Evolutionary conservation across 2,797 vertebrate genomes (phyloP).

Genomic region (Coranthus polyacanthus): DNA sequence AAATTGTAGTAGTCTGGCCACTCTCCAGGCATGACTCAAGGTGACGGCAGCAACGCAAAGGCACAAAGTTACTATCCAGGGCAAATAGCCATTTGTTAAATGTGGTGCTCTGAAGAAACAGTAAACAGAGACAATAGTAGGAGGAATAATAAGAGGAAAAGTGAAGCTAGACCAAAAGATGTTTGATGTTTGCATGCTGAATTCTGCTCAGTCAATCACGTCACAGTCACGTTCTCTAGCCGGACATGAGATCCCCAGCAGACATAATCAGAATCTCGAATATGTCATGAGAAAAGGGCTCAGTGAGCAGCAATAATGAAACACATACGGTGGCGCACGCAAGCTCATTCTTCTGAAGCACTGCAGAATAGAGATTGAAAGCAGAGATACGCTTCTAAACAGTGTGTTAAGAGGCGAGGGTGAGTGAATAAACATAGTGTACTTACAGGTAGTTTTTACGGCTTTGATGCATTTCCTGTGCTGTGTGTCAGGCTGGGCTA

Average conservation of each 20-base stretch:
- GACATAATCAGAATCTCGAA: slow-evolving; percentile 56
- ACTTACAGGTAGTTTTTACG: slow-evolving; percentile 22
- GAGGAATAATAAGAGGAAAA: slow-evolving; percentile 25
- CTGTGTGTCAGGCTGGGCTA: slow-evolving; percentile 21
- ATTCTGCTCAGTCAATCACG: slow-evolving; percentile 39
- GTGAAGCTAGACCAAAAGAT: slow-evolving; percentile 17
- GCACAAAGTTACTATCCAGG: slow-evolving; percentile 71
- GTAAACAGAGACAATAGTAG: slow-evolving; percentile 47
- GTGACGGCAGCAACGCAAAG: slow-evolving; percentile 76
- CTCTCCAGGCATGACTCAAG: slow-evolving; percentile 84
- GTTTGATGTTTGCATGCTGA: slow-evolving; percentile 21
- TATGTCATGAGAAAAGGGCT: slow-evolving; percentile 38
- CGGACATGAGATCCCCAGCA: slow-evolving; percentile 43
- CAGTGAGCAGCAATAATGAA: slow-evolving; percentile 43
- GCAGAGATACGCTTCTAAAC: slow-evolving; percentile 35
- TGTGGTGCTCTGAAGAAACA: slow-evolving; percentile 60
- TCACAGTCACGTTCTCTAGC: slow-evolving; percentile 53
- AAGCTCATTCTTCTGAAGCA: slow-evolving; percentile 14
- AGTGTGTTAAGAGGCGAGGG: slow-evolving; percentile 14
- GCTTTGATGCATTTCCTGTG: slow-evolving; percentile 49
- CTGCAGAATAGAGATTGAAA: slow-evolving; percentile 35
- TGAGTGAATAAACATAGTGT: slow-evolving; percentile 37
- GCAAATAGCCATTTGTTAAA: slow-evolving; percentile 63
- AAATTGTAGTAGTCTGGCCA: slow-evolving; percentile 83
- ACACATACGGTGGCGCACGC: slow-evolving; percentile 11